phyloP scores from a whole-genome alignment of 2,797 vertebrate species.

The Melanotaenia nigrans region DNA sequence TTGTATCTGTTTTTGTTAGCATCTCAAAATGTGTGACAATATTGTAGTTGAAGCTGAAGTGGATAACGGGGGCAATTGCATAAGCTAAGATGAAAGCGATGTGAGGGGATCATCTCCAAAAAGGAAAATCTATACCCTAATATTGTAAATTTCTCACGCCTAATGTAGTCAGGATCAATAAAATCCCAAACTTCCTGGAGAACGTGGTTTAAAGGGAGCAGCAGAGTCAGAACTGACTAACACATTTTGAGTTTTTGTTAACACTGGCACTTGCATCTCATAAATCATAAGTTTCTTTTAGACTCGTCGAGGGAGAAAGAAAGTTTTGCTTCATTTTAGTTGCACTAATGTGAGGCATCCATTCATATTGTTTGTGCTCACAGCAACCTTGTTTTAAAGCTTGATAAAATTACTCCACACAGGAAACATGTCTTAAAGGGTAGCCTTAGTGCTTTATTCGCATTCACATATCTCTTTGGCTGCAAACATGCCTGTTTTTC shows the following conservation, averaged over 20 bases:
- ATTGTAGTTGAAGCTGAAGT: slow-evolving; percentile 61
- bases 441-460: neutral
- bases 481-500: neutral
- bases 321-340: slow-evolving; percentile 36
- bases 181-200: slow-evolving; percentile 43
- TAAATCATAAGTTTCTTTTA: slow-evolving; percentile 4
- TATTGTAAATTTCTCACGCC: slow-evolving; percentile 57
- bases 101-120: slow-evolving; percentile 60
- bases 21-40: slow-evolving; percentile 48
- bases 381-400: slow-evolving; percentile 15
- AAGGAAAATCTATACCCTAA: slow-evolving; percentile 59
- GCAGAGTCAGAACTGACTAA: slow-evolving; percentile 8
- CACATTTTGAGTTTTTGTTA: slow-evolving; percentile 2
- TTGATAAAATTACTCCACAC: slow-evolving; percentile 2
- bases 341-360: neutral
- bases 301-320: slow-evolving; percentile 9
- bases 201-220: slow-evolving; percentile 21
- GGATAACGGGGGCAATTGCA: slow-evolving; percentile 73
- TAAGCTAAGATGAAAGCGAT: slow-evolving; percentile 71
- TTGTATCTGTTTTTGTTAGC: slow-evolving; percentile 51
- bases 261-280: neutral
- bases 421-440: neutral
- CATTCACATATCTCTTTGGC: neutral
- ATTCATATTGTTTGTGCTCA: slow-evolving; percentile 13
- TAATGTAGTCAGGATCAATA: slow-evolving; percentile 60